Base-by-base conservation (phyloP, 2,797 vertebrate genomes). In the Melanotaenia nigrans region DNA sequence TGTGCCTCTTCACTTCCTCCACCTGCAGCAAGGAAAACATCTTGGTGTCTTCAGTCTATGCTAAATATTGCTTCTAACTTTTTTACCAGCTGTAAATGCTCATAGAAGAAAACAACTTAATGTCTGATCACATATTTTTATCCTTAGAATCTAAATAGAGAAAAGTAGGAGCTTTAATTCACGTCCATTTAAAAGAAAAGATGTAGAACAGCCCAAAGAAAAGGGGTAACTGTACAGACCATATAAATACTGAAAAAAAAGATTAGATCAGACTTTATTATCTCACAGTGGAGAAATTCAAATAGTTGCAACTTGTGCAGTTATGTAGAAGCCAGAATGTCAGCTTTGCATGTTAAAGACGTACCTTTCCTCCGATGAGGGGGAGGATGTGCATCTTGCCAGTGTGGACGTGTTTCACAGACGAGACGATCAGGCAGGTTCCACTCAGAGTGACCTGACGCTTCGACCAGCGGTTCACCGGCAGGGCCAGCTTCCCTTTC, bases 381-480 rank as follows among this genome's bases (percentile, higher is more conserved):
- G 98, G 98, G 77, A 99, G 95, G 78, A 98, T 96, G 70, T 99
- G 98, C 97, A 99, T 99, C 93, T 99, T 99, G 73, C 98, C 98
- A 0, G 95, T 94, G 89, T 96, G 93, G 86, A 96, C 96, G 81
- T 98, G 95, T 87, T 98, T 99, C 73, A 99, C 96, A 0, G 98
- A 99, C 1, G 98, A 98, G 16, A 99, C 97, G 71, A 99, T 97
- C 69, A 99, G 95, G 90, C 97, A 99, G 80, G 97, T 99, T 69
- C 98, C 98, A 68, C 98, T 98, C 84, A 99, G 94, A 40, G 96
- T 98, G 84, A 98, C 97, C 89, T 99, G 97, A 25, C 98, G 96
- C 79, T 95, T 95, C 22, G 96, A 96, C 97, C 97, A 99, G 84
- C 97, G 96, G 95, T 96, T 98, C 77, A 98, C 97, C 0, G 97